Evolutionary conservation across 2,797 vertebrate genomes (phyloP), one percentile per base, ranked within the genome.

Genomic region (Gadopsis marmoratus): DNA sequence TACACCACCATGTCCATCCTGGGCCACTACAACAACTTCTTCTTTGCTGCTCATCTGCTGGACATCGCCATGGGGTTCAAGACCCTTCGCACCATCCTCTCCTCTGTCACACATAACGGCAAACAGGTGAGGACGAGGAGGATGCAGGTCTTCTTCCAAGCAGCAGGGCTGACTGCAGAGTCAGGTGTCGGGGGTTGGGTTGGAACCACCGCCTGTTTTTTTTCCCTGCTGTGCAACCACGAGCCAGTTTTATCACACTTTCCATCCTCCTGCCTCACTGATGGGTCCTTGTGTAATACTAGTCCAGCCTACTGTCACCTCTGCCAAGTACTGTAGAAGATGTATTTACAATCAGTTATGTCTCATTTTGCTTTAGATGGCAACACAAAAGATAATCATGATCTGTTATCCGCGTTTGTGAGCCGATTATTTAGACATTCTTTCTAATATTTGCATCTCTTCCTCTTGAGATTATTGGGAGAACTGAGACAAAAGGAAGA

Each of bases 41-140:
- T 99, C 95, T 99, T 99, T 14, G 98, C 98, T 39, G 98, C 98
- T 87, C 98, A 99, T 68, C 94, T 99, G 39, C 91, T 99, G 88
- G 98, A 99, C 87, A 99, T 99, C 4, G 98, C 98, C 35, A 99
- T 99, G 98, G 98, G 98, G 66, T 99, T 99, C 92, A 99, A 99
- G 93, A 99, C 98, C 0, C 78, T 99, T 26, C 91, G 98, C 88
- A 99, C 98, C 45, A 99, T 99, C 89, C 93, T 99, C 11, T 99
- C 98, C 75, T 99, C 98, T 10, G 98, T 99, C 86, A 99, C 98
- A n/a, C 98, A 99, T 86, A 99, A 99, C 0, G 98, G 98, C 91
- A 99, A 99, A 94, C 98, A 99, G 97, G 98, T 99, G 77, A 89
- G 86, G 6, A 54, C 4, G 31, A 53, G 31, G 4, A 61, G 26